Percentiles rank a stretch among this genome's conserved stretches.
phyloP scores from a whole-genome alignment of 1,140 invertebrate genomes.

The Popillia japonica region DNA sequence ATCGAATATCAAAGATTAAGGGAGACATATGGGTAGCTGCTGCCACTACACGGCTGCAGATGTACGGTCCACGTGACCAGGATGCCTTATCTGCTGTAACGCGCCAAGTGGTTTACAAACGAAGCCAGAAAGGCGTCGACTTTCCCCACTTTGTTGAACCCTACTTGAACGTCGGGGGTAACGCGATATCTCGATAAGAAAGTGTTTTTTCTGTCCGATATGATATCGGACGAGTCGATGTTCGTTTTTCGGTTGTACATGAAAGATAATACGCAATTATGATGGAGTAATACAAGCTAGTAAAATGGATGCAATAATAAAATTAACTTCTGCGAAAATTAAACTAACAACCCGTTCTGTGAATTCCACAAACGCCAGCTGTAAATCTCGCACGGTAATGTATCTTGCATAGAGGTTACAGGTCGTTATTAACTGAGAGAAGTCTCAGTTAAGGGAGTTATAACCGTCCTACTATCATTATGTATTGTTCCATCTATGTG shows the following conservation, averaged over 20 bases:
- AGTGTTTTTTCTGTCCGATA: background rate
- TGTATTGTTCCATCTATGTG: too few species aligned
- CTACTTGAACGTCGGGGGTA: background rate
- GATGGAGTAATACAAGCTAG: too few species aligned
- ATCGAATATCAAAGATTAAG: slow-evolving; percentile 52
- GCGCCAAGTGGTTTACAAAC: background rate
- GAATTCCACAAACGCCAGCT: too few species aligned
- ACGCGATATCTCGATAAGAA: slow-evolving; percentile 18
- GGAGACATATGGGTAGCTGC: slow-evolving; percentile 48
- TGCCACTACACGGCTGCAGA: slow-evolving; percentile 36
- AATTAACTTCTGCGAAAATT: too few species aligned
- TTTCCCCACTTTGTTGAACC: background rate
- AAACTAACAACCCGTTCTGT: too few species aligned
- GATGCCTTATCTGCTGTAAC: background rate
- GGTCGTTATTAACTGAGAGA: too few species aligned
- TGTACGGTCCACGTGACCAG: slow-evolving; percentile 42
- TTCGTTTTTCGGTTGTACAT: background rate
- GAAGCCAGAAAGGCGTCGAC: background rate
- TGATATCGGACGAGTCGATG: background rate
- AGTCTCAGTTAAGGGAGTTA: too few species aligned
- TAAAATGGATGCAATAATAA: too few species aligned
- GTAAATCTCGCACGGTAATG: too few species aligned
- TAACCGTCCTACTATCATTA: too few species aligned
- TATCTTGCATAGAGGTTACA: too few species aligned
- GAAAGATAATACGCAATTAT: background rate